Evolutionary conservation across 53 echinoderm and acorn worm species (phyloP).

Genomic region (Luidia sarsii): DNA sequence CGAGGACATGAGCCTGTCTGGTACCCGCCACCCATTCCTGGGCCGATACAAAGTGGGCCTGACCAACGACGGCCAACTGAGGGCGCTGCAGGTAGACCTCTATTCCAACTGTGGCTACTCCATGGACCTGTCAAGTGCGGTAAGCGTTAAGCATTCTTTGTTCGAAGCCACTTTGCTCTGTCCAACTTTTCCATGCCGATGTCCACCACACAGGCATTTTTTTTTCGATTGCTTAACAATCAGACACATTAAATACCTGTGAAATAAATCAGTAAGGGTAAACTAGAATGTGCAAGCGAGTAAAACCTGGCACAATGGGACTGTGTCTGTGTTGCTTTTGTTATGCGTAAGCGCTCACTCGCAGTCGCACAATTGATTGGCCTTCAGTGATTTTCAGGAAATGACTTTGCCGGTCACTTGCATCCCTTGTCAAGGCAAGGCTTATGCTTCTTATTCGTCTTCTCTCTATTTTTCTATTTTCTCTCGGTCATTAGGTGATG

Average conservation of each 20-base stretch:
- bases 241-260: background rate
- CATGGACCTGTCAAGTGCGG: slow-evolving; percentile 62
- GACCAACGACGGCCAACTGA: slow-evolving; percentile 66
- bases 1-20: slow-evolving; percentile 76
- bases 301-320: no score
- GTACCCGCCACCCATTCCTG: slow-evolving; percentile 77
- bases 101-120: slow-evolving; percentile 73
- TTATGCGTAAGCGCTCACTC: background rate
- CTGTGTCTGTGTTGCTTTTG: no score
- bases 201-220: background rate
- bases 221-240: background rate
- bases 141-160: slow-evolving; percentile 24
- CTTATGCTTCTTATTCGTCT: background rate
- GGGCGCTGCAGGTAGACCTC: slow-evolving; percentile 67
- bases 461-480: background rate
- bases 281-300: background rate
- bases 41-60: slow-evolving; percentile 89
- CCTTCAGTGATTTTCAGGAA: background rate
- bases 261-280: background rate
- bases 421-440: background rate
- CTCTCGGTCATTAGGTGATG: slow-evolving; percentile 66
- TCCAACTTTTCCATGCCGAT: background rate
- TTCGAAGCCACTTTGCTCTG: background rate
- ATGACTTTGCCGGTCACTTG: background rate
- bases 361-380: no score